Conservation (phyloP, 1,140 invertebrate genomes). For the Monomorium pharaonis region DNA sequence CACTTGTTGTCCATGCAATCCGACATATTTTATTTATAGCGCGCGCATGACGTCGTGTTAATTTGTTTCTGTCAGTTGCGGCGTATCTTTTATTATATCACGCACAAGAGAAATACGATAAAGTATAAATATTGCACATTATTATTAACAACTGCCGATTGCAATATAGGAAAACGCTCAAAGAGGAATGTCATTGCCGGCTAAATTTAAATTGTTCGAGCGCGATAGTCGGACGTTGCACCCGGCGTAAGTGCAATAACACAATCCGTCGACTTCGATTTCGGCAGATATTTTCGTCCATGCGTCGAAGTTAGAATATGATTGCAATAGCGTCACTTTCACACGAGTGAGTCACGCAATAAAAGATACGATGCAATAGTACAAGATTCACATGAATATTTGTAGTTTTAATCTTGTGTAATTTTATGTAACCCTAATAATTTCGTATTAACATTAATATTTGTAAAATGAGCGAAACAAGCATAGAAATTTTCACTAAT, state of each 20-base stretch:
- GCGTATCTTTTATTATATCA: background rate
- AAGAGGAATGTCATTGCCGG: conserved; percentile 47
- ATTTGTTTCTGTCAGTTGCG: background rate
- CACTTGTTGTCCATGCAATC: background rate
- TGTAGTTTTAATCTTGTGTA: background rate
- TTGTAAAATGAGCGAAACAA: background rate
- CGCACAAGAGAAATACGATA: background rate
- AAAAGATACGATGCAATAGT: background rate
- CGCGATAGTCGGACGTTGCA: conserved; percentile 52
- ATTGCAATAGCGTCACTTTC: background rate
- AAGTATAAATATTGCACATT: background rate
- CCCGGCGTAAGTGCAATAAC: conserved; percentile 42
- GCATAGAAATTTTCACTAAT: background rate
- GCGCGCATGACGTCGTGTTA: background rate
- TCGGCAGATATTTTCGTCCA: conserved; percentile 40
- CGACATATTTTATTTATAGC: background rate
- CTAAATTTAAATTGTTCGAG: conserved; percentile 43
- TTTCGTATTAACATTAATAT: background rate
- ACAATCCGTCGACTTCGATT: conserved; percentile 43
- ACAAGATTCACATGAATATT: background rate
- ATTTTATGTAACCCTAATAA: background rate
- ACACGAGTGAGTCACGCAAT: background rate
- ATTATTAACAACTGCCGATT: background rate
- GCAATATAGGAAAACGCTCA: conserved; percentile 7
- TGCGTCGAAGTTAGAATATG: background rate